Percentiles rank a stretch among this genome's conserved stretches.
Evolutionary conservation across 2,113 vertebrate species (phyloP).

Genomic region (Donacobius atricapilla): DNA sequence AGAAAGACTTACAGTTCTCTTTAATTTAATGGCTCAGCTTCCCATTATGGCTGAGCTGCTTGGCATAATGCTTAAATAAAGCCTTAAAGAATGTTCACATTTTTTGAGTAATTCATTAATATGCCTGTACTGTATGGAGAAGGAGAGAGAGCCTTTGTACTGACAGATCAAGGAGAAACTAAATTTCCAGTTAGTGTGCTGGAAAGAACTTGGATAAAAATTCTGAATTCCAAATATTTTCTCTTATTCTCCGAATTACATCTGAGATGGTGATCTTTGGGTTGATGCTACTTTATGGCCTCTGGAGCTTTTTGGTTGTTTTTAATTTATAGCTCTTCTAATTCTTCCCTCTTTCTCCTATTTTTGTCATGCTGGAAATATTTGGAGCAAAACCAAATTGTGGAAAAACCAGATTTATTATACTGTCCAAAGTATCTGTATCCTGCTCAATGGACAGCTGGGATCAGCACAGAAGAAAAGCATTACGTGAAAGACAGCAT

Average conservation of each 20-base stretch:
- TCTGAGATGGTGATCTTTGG: not conserved
- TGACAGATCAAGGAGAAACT: not conserved
- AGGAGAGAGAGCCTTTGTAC: not conserved
- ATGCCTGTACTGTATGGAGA: not conserved
- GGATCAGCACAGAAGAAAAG: not conserved
- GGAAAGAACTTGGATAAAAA: not conserved
- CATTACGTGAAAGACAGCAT: not conserved
- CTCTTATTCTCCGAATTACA: not conserved
- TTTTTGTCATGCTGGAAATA: conserved; percentile 55
- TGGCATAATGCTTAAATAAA: not conserved
- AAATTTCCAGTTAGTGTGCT: not conserved
- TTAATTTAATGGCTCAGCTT: not conserved
- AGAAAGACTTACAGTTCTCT: not conserved
- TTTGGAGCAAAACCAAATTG: conserved; percentile 38
- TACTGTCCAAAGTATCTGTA: not conserved
- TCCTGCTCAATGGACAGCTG: conserved; percentile 33
- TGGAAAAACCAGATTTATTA: conserved; percentile 30
- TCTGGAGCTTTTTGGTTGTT: not conserved
- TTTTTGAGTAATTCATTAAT: not conserved
- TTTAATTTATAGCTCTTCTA: conserved; percentile 26
- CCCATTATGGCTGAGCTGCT: not conserved
- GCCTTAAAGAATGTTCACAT: not conserved
- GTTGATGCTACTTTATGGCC: not conserved
- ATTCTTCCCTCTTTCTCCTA: not conserved
- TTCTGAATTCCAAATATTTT: not conserved